A percentile compares a stretch with the other conserved stretches of the same genome.
Conservation (phyloP, 2,797 vertebrate species). For the Hirundo rustica region DNA sequence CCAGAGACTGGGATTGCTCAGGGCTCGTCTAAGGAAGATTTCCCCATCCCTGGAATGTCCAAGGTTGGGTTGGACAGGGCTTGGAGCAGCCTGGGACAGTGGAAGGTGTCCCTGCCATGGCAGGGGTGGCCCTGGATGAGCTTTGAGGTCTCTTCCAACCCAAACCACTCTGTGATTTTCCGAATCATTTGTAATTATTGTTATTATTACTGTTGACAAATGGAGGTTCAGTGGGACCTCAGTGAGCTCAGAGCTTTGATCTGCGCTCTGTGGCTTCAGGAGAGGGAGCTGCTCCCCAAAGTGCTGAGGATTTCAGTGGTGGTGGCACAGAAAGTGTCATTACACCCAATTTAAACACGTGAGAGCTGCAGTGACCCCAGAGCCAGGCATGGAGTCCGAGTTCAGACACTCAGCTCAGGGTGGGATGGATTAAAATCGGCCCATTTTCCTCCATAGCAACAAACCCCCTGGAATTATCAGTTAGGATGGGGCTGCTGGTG, state of each 20-base stretch:
- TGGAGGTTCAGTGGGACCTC: neutral
- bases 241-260: neutral
- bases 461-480: neutral
- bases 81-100: neutral
- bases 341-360: neutral
- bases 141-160: neutral
- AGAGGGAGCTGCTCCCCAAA: neutral
- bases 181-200: neutral
- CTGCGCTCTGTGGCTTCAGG: neutral
- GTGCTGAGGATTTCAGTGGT: neutral
- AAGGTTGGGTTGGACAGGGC: rapidly evolving
- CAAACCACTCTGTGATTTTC: neutral
- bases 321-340: neutral
- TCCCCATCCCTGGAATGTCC: neutral
- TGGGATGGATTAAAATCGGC: neutral
- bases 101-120: neutral
- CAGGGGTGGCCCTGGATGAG: neutral
- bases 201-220: neutral
- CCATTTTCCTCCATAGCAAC: neutral
- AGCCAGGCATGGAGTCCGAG: neutral
- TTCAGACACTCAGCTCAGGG: neutral
- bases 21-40: neutral
- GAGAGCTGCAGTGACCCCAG: neutral
- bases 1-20: neutral
- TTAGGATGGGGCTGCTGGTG: neutral